Evolutionary conservation across 2,888 invertebrate genomes (phyloP).

Genomic region (Acanthosoma haemorrhoidale): DNA sequence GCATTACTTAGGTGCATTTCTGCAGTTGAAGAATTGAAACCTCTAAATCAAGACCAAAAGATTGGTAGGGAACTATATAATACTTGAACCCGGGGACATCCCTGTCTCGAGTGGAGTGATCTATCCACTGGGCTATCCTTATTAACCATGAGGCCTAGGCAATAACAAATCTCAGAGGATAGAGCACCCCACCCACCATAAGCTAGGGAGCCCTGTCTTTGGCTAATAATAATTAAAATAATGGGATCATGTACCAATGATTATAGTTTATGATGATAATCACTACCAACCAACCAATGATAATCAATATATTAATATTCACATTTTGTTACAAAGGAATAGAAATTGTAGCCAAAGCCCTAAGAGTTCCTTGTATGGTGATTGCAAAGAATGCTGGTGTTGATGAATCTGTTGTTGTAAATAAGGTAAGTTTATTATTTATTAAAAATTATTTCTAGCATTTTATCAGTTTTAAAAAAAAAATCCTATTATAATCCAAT

Average conservation of each 20-base stretch:
- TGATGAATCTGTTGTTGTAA: constrained; percentile 84
- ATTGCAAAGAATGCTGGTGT: constrained; percentile 91
- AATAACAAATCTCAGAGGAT: too few species aligned
- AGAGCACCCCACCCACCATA: too few species aligned
- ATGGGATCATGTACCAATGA: too few species aligned
- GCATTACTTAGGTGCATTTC: constrained; percentile 81
- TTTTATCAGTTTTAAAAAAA: background rate
- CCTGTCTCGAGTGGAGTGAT: too few species aligned
- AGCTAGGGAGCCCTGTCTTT: too few species aligned
- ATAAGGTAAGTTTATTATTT: constrained; percentile 69
- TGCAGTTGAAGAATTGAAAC: constrained; percentile 59
- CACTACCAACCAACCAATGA: too few species aligned
- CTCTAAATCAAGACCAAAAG: constrained; percentile 71
- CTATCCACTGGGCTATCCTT: too few species aligned
- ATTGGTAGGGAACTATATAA: constrained; percentile 54
- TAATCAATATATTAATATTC: constrained; percentile 14
- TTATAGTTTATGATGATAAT: too few species aligned
- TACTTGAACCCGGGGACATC: too few species aligned
- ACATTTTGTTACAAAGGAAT: constrained; percentile 48
- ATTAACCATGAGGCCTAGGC: too few species aligned
- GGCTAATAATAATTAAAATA: too few species aligned
- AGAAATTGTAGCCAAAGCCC: constrained; percentile 70
- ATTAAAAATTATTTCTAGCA: background rate
- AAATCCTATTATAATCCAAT: too few species aligned
- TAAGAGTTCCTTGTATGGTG: constrained; percentile 83